Conservation (phyloP, 2,797 vertebrate species). For the Ispidina lecontei region DNA sequence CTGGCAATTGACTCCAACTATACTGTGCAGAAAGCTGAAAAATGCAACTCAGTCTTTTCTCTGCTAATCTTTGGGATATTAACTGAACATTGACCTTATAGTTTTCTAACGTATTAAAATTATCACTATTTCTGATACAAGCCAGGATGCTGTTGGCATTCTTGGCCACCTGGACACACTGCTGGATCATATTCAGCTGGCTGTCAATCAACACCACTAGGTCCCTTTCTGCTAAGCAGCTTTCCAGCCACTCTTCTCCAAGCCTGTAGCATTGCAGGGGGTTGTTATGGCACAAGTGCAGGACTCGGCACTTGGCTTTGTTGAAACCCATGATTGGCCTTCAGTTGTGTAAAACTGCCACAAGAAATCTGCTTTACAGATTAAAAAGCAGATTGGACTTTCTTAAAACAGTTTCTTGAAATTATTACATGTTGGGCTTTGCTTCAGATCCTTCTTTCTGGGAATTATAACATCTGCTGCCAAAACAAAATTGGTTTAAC, state of each 20-base stretch:
- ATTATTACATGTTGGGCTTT: slow-evolving; percentile 25
- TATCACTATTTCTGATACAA: too few species aligned
- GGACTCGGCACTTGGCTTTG: too few species aligned
- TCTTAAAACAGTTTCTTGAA: slow-evolving; percentile 29
- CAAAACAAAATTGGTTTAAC: slow-evolving; percentile 50
- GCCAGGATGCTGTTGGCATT: too few species aligned
- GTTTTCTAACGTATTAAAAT: background rate
- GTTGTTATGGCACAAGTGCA: too few species aligned
- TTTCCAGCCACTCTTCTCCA: too few species aligned
- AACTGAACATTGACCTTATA: background rate
- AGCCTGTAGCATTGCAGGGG: too few species aligned
- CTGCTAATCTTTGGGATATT: background rate
- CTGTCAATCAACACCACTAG: too few species aligned
- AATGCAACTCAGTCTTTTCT: background rate
- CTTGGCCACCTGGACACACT: too few species aligned
- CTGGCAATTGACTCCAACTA: background rate
- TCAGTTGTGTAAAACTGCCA: background rate
- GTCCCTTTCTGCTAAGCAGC: too few species aligned
- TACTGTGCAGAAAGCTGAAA: slow-evolving; percentile 2
- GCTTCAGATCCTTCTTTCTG: slow-evolving; percentile 45
- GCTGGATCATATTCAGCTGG: too few species aligned
- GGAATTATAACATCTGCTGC: background rate
- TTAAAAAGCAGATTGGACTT: slow-evolving; percentile 28
- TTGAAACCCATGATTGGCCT: background rate
- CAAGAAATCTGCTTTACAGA: slow-evolving; percentile 42